These are phyloP conservation scores for Drosophila rubida DNA, from an alignment of 2,888 invertebrate species.

Conservation along the genomic window DNA sequence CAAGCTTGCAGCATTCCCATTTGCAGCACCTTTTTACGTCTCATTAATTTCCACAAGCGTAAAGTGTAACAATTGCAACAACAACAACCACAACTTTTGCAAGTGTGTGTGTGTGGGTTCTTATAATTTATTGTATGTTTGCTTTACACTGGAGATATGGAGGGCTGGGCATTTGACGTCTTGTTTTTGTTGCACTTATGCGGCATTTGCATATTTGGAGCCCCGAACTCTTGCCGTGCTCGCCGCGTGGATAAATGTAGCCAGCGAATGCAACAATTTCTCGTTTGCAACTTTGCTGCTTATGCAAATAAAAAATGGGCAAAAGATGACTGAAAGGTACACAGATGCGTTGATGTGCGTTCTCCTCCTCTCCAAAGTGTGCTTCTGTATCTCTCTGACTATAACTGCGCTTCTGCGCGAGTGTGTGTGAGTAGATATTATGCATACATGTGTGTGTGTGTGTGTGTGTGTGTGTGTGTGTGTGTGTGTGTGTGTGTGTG, in stretches of 20 bases:
- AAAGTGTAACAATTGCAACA: slow-evolving; percentile 22
- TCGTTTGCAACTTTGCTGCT: slow-evolving; percentile 51
- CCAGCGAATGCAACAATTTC: slow-evolving; percentile 64
- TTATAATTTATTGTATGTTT: slow-evolving; percentile 77
- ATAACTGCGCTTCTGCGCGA: neutral
- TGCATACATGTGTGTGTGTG: slow-evolving; percentile 9
- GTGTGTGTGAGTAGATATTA: neutral
- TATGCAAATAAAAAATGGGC: slow-evolving; percentile 66
- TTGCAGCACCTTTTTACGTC: slow-evolving; percentile 66
- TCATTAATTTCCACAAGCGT: slow-evolving; percentile 68
- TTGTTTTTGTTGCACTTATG: slow-evolving; percentile 28
- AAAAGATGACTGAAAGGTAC: slow-evolving; percentile 51
- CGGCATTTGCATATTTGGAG: slow-evolving; percentile 33
- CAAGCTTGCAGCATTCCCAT: slow-evolving; percentile 35
- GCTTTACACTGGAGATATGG: slow-evolving; percentile 65
- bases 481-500: slow-evolving; percentile 25
- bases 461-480: slow-evolving; percentile 31
- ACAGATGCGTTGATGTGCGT: neutral
- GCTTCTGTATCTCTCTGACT: neutral
- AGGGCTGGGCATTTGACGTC: slow-evolving; percentile 19
- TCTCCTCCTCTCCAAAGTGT: neutral
- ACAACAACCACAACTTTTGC: slow-evolving; percentile 8
- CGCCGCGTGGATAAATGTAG: slow-evolving; percentile 34
- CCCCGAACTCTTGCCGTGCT: neutral
- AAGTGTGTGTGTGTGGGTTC: slow-evolving; percentile 29